Conservation (phyloP, 2,797 vertebrate genomes). For the Chanos chanos region DNA sequence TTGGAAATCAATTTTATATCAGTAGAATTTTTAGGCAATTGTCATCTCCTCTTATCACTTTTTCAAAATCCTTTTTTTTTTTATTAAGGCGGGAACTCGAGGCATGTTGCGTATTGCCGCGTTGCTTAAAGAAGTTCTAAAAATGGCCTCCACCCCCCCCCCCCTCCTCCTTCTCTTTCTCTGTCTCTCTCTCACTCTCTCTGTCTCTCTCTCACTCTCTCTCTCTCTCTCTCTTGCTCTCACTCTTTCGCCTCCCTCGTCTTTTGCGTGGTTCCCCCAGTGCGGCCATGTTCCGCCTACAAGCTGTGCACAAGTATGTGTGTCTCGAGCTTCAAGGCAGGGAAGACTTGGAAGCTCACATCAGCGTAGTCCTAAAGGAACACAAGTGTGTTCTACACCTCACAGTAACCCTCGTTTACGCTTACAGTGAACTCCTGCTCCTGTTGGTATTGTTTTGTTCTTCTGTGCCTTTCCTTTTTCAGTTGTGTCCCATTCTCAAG, state of each 20-base stretch:
- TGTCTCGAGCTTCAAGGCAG: conserved; percentile 69
- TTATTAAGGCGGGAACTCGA: too few species aligned
- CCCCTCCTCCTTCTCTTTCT: neutral
- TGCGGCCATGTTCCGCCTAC: conserved; percentile 67
- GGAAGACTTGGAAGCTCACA: conserved; percentile 62
- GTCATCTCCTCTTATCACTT: too few species aligned
- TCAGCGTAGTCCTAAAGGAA: conserved; percentile 58
- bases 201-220: neutral
- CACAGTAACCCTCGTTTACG: neutral
- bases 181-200: neutral
- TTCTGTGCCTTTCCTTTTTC: too few species aligned
- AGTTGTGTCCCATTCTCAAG: too few species aligned
- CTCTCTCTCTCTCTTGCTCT: too few species aligned
- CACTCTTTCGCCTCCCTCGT: too few species aligned
- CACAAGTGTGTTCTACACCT: conserved; percentile 61
- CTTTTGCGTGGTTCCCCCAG: conserved; percentile 53
- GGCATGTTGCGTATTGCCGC: too few species aligned
- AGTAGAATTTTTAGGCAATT: too few species aligned
- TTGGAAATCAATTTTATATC: neutral
- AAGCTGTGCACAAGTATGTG: conserved; percentile 59
- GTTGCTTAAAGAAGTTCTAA: neutral
- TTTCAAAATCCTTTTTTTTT: too few species aligned
- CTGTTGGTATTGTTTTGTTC: too few species aligned
- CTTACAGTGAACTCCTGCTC: too few species aligned
- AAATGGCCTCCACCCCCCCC: too few species aligned